Evolutionary conservation across 2,888 invertebrate genomes (phyloP), one percentile per base, ranked within the genome.

Genomic region (Quadroppia sp.): DNA sequence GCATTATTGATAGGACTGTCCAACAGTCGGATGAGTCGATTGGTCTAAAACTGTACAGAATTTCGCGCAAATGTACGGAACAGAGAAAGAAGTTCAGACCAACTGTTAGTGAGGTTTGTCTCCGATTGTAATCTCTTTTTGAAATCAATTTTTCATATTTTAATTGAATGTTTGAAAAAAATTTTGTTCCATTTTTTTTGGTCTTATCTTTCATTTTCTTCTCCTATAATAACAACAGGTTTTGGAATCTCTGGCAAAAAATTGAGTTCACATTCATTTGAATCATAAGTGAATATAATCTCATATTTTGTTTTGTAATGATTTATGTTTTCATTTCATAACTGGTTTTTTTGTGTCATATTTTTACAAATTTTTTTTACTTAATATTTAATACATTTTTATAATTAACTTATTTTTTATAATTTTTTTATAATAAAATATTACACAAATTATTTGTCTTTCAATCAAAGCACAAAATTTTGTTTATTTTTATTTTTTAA

Each of bases 51-150:
- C 79, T 89, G 17, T 88, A 85, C 79, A 79, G 82, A 20, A 80
- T 89, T 59, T 85, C 88, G 2, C 81, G 82, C 72, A 82, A 80
- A 50, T 89, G 89, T 80, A 83, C 88, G 73, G 82, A 84, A 23
- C 73, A 77, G 73, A 82, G 84, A 59, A 86, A 87, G 76, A 86
- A 85, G 78, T 83, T 84, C 69, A 80, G 89, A 78, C 89, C 88
- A 0, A 82, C 84, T 17, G 88, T 89, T 85, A 83, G 77, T 40
- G 77, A 80, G 78, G 81, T 64, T 23, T 36, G 32, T 2, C 1
- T 61, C 23, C 42, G 17, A 50, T 69, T 73, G 40, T 45, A 30
- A 42, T 42, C 30, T 50, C n/a, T 42, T 50, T 28, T 11, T 11
- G 17, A 69, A 42, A 42, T 70, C 32, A 70, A 42, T 42, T 2